These are phyloP conservation scores for Sialia sialis DNA, from an alignment of 2,113 vertebrate genomes.

Conservation along the genomic window DNA sequence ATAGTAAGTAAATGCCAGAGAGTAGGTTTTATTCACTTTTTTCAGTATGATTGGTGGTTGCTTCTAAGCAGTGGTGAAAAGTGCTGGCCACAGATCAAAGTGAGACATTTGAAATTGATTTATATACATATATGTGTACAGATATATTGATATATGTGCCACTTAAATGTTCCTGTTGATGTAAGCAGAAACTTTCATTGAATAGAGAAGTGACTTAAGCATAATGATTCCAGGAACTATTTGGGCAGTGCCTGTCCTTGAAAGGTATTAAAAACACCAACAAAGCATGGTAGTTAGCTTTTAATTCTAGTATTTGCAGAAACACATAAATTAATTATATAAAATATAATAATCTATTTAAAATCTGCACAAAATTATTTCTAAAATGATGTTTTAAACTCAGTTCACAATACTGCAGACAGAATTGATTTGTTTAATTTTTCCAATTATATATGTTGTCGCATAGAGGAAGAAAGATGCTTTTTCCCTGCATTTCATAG, in stretches of 20 bases:
- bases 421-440: conserved; percentile 47
- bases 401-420: not conserved
- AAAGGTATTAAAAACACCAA: conserved; percentile 5
- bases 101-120: not conserved
- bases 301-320: not conserved
- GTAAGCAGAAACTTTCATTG: conserved; percentile 10
- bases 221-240: conserved; percentile 9
- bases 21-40: not conserved
- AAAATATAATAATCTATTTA: not conserved
- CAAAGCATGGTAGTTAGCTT: not conserved
- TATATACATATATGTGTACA: not conserved
- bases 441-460: conserved; percentile 56
- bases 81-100: not conserved
- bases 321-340: not conserved
- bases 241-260: not conserved
- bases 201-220: conserved; percentile 5
- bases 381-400: not conserved
- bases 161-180: not conserved
- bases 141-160: not conserved
- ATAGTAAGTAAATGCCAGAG: conserved; percentile 80
- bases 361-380: not conserved
- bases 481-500: conserved; percentile 70
- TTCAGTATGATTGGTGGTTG: not conserved
- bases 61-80: not conserved
- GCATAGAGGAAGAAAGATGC: conserved; percentile 33